Base-by-base conservation (phyloP, 2,113 vertebrate species). In the Aegotheles bennettii region DNA sequence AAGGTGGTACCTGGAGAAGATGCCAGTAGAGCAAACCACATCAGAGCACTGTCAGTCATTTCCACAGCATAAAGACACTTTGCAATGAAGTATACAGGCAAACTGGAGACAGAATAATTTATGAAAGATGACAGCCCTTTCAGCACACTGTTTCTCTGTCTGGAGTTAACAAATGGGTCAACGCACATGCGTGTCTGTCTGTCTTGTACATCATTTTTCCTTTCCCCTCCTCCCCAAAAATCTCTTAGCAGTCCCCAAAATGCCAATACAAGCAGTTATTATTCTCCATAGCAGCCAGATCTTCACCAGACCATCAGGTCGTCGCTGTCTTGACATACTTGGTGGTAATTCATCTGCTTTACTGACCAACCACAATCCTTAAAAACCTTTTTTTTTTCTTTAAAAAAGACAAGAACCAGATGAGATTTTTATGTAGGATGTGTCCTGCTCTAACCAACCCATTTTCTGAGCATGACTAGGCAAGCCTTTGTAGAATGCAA, bases 1-100 rank as follows among this genome's bases (percentile, higher is more conserved):
- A 99, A 97, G 33, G 98, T 97, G 0, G 99, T 99, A 92, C 99
- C 99, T 99, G 67, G 26, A 29, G 63, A 71, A 83, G n/a, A 65
- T 5, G 17, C 4, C 61, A 40, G 16, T 2, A 4, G 7, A 57
- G 20, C 36, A 89, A 68, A 71, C 5, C 31, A 59, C 59, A 88
- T 14, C 4, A 86, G 9, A 87, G 50, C 2, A 0, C 54, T 24
- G 11, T 16, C 40, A 70, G 31, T 17, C 11, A 26, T 19, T 43
- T n/a, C 35, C 51, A 35, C 10, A 70, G 18, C 9, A 40, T 6
- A 67, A 93, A 87, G 59, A 42, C 4, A 40, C 26, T 53, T 59
- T 21, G 24, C 78, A 79, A 21, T 0, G 1, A 54, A 0, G 0
- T 5, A 48, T 7, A 23, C 0, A 1, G 50, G 10, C 15, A 61